These are phyloP conservation scores for Ophion obscuratus DNA, from an alignment of 2,888 invertebrate genomes.

Conservation along the genomic window DNA sequence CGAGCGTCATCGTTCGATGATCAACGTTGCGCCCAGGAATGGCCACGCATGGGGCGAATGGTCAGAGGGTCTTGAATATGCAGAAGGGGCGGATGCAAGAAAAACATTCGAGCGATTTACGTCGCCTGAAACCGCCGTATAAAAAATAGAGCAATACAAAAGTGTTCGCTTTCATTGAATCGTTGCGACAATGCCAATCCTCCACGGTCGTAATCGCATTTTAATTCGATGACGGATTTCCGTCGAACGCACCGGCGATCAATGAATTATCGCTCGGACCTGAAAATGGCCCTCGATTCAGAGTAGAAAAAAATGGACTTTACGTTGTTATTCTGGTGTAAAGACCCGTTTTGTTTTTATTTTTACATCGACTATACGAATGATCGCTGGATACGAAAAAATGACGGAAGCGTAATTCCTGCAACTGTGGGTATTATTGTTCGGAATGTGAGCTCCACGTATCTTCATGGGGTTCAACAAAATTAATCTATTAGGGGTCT, in stretches of 20 bases:
- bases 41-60: neutral
- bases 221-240: too few species aligned
- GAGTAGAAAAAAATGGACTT: too few species aligned
- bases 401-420: too few species aligned
- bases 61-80: neutral
- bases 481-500: neutral
- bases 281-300: neutral
- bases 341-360: neutral
- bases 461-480: neutral
- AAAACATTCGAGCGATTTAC: neutral
- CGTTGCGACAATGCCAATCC: neutral
- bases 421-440: neutral
- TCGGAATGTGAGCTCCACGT: neutral
- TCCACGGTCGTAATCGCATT: neutral
- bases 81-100: neutral
- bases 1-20: slow-evolving; percentile 51
- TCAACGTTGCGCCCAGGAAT: slow-evolving; percentile 19
- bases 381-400: neutral
- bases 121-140: neutral
- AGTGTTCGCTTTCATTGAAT: neutral
- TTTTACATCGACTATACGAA: neutral
- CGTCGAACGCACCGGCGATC: neutral
- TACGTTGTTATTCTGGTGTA: too few species aligned
- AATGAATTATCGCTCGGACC: neutral
- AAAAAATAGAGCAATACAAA: neutral